Percentiles rank a stretch among this genome's conserved stretches.
Conservation (phyloP, 2,113 vertebrate genomes). For the Lophotis ruficrista region DNA sequence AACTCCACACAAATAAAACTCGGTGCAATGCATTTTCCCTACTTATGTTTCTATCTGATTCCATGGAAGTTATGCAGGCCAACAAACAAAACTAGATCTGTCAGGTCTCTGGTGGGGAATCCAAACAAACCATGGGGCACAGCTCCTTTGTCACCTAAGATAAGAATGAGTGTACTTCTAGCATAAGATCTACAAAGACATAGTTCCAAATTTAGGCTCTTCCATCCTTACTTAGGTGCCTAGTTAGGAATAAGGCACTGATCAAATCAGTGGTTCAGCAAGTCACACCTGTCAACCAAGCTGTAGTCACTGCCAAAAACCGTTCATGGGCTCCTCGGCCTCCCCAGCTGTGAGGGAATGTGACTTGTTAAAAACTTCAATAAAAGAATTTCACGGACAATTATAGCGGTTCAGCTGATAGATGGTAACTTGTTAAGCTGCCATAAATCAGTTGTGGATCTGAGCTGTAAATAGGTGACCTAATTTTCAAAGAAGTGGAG, state of each 20-base stretch:
- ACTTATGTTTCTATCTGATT: background rate
- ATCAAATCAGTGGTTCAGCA: constrained; percentile 8
- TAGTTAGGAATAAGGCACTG: background rate
- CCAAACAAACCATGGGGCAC: background rate
- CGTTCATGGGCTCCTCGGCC: background rate
- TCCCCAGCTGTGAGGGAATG: constrained; percentile 63
- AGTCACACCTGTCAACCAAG: constrained; percentile 45
- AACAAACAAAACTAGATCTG: background rate
- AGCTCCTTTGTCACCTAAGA: background rate
- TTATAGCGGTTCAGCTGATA: constrained; percentile 48
- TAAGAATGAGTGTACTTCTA: background rate
- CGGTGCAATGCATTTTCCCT: background rate
- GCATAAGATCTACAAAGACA: background rate
- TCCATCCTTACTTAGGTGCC: background rate
- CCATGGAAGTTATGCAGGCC: background rate
- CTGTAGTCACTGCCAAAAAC: constrained; percentile 3
- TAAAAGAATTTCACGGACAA: constrained; percentile 66
- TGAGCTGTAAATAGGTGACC: constrained; percentile 60
- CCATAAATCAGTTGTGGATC: constrained; percentile 62
- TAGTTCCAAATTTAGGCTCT: background rate
- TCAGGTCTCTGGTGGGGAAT: background rate
- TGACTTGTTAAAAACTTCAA: constrained; percentile 62
- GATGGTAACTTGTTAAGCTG: constrained; percentile 63
- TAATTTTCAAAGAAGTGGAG: constrained; percentile 49
- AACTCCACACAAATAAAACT: constrained; percentile 18